Evolutionary conservation across 2,888 invertebrate species (phyloP), one percentile per base, ranked within the genome.

Genomic region (Drosophila birchii): DNA sequence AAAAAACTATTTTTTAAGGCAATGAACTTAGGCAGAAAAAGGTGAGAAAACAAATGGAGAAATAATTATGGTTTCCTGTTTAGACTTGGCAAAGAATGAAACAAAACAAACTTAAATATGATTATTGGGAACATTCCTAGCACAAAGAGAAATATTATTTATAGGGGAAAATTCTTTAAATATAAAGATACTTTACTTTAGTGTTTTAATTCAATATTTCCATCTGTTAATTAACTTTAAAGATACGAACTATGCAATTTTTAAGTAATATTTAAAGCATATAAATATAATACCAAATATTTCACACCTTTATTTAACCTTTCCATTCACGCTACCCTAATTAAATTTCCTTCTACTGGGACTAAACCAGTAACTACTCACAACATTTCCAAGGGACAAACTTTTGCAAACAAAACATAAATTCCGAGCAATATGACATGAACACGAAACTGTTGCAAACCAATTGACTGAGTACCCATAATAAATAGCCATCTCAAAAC

Each of bases 1-100:
- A 68, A 56, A 41, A 47, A 68, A 69, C 70, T 68, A 69, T 70
- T 49, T n/a, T 20, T 39, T 6, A 18, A 9, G 47, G 60, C n/a
- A 2, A 16, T 8, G 20, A 47, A 34, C 32, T 38, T 12, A 4
- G 20, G 9, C n/a, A 12, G 6, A 11, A 32, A 23, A 32, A n/a
- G 14, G 12, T 16, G 39, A 3, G 9, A 18, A 56, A 41, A 41
- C 11, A 51, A 51, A 51, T 23, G 9, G 23, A 11, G 32, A n/a
- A 53, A 51, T 51, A 51, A 34, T 51, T 51, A 51, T 51, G 34
- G 51, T 36, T 51, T 51, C 51, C 34, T 51, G 51, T 51, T 51
- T 51, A 51, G 51, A 51, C 51, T 51, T 1, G 5, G 18, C 2
- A 45, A 47, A 18, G 32, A 32, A 12, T 32, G 49, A 32, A 32